phyloP scores from a whole-genome alignment of 1,140 invertebrate species.

The Steinernema khuongi region DNA sequence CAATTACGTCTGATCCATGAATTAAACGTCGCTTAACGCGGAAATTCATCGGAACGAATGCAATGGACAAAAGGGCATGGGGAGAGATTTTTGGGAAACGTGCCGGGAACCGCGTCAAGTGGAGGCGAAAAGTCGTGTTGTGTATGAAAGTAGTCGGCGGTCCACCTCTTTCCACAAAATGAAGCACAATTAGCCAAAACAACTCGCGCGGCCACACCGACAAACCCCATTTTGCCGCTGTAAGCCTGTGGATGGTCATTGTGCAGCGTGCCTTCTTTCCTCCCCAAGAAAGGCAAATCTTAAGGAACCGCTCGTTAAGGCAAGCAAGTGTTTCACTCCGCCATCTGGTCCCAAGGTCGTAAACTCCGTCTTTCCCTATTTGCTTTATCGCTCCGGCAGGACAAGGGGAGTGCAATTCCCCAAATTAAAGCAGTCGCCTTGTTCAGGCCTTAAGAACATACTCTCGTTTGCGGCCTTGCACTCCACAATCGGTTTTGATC shows the following conservation, averaged over 20 bases:
- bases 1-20: background rate
- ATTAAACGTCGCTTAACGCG: background rate
- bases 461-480: too few species aligned
- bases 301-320: too few species aligned
- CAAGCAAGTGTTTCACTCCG: background rate
- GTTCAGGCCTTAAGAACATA: too few species aligned
- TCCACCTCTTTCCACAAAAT: slow-evolving; percentile 1
- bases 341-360: background rate
- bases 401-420: background rate
- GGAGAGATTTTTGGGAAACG: too few species aligned
- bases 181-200: slow-evolving; percentile 9
- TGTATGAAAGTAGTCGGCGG: background rate
- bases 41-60: background rate
- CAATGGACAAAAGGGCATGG: too few species aligned
- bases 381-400: slow-evolving; percentile 12
- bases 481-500: too few species aligned
- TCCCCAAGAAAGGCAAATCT: too few species aligned
- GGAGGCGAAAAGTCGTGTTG: too few species aligned
- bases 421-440: background rate
- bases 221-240: too few species aligned
- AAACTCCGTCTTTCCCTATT: slow-evolving; percentile 12
- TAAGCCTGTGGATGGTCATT: too few species aligned
- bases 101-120: too few species aligned
- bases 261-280: too few species aligned
- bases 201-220: background rate